These are phyloP conservation scores for Myiagra hebetior DNA, from an alignment of 2,113 vertebrate genomes.

Conservation along the genomic window DNA sequence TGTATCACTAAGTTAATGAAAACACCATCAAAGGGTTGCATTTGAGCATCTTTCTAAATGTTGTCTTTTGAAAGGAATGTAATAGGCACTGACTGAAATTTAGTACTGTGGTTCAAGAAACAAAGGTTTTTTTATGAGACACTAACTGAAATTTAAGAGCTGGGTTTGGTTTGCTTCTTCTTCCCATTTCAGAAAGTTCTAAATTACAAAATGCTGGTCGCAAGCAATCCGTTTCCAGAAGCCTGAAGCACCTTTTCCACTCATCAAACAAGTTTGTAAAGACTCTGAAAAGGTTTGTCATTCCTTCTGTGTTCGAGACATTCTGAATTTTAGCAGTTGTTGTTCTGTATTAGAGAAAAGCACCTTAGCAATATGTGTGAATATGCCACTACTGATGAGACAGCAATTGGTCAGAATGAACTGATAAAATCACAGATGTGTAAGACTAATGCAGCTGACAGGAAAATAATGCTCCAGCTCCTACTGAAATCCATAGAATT, in stretches of 20 bases:
- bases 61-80: background rate
- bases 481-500: background rate
- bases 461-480: background rate
- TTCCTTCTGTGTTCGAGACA: background rate
- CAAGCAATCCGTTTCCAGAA: slow-evolving; percentile 94
- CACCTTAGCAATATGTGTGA: background rate
- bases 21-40: background rate
- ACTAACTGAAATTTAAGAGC: background rate
- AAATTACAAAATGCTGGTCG: slow-evolving; percentile 91
- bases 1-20: background rate
- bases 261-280: slow-evolving; percentile 98
- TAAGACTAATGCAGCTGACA: background rate
- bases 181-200: slow-evolving; percentile 78
- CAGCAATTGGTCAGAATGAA: background rate
- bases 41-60: background rate
- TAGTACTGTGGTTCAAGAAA: background rate
- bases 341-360: background rate
- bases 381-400: background rate
- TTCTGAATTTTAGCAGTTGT: background rate
- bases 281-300: slow-evolving; percentile 89
- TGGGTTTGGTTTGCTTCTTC: background rate
- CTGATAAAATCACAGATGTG: background rate
- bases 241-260: slow-evolving; percentile 96
- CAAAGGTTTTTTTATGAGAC: background rate
- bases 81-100: background rate